Evolutionary conservation across 1,140 invertebrate species (phyloP).

Genomic region (Drosophila mauritiana): DNA sequence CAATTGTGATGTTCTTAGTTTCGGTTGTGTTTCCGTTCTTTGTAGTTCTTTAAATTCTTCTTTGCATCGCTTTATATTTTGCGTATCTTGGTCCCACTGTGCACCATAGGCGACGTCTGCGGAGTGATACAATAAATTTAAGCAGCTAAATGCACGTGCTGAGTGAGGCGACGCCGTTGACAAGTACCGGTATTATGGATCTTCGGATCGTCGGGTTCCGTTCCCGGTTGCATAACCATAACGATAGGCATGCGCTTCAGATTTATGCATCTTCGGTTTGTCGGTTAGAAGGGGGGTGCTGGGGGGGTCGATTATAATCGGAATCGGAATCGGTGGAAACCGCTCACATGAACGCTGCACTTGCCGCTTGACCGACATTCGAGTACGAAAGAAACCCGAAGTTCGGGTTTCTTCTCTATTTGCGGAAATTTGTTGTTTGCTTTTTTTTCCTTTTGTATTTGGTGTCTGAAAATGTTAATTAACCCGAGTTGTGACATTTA

Average conservation of each 20-base stretch:
- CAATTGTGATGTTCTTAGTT: too few relatives aligned
- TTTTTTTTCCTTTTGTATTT: conserved; percentile 6
- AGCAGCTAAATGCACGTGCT: conserved; percentile 73
- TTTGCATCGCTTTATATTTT: not conserved
- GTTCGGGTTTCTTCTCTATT: conserved; percentile 34
- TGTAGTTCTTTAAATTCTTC: not conserved
- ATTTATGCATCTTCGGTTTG: conserved; percentile 24
- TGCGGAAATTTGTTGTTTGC: not conserved
- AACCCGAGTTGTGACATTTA: conserved; percentile 47
- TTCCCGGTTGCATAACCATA: conserved; percentile 50
- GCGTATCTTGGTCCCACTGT: conserved; percentile 38
- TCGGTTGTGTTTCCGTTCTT: too few relatives aligned
- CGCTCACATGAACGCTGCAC: conserved; percentile 51
- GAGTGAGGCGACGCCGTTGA: conserved; percentile 54
- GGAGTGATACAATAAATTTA: conserved; percentile 68
- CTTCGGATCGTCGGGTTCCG: conserved; percentile 32
- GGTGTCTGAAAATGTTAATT: conserved; percentile 32
- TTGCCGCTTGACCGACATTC: conserved; percentile 61
- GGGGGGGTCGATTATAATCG: conserved; percentile 31
- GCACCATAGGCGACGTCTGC: conserved; percentile 15
- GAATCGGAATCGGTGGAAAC: conserved; percentile 31
- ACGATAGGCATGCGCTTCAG: conserved; percentile 28
- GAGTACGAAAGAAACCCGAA: conserved; percentile 25
- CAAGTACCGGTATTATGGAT: conserved; percentile 71
- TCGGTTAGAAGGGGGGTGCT: not conserved